Evolutionary conservation across 2,888 invertebrate genomes (phyloP).

Genomic region (Andrena bicolor): DNA sequence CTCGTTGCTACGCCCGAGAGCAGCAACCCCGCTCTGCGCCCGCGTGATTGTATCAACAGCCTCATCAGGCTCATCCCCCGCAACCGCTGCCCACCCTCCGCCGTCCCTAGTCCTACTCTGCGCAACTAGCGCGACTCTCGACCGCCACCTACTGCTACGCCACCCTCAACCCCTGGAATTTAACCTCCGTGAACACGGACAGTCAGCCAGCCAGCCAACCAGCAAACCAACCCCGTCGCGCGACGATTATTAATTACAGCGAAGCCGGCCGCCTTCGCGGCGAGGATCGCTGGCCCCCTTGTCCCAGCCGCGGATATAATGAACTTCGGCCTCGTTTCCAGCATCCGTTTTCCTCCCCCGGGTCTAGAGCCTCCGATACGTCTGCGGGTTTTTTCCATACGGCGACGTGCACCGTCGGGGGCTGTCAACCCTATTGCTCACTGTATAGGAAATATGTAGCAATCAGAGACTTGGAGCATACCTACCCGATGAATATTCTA

Average conservation of each 20-base stretch:
- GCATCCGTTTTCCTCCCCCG: conserved; percentile 9
- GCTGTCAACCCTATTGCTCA: conserved; percentile 15
- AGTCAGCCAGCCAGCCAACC: conserved; percentile 63
- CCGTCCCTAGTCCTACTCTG: conserved; percentile 61
- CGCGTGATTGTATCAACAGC: conserved; percentile 83
- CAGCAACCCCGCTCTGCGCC: conserved; percentile 69
- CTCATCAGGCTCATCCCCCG: conserved; percentile 82
- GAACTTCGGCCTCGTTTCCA: conserved; percentile 53
- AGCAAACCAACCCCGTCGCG: conserved; percentile 56
- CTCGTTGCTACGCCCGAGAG: conserved; percentile 64
- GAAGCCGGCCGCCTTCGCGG: conserved; percentile 53
- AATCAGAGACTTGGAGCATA: too few relatives aligned
- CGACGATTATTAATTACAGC: conserved; percentile 68
- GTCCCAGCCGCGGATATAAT: conserved; percentile 48
- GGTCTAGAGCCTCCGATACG: conserved; percentile 14
- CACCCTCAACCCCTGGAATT: conserved; percentile 59
- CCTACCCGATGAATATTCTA: too few relatives aligned
- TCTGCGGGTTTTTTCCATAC: conserved; percentile 7
- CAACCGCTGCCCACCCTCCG: conserved; percentile 55
- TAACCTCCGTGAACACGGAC: conserved; percentile 63
- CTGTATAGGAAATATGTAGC: too few relatives aligned
- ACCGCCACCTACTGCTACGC: conserved; percentile 59
- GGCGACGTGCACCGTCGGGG: conserved; percentile 1
- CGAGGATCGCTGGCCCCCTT: conserved; percentile 22
- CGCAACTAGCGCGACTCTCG: conserved; percentile 67